Evolutionary conservation across 1,140 invertebrate genomes (phyloP).

Genomic region (Caligus rogercresseyi): DNA sequence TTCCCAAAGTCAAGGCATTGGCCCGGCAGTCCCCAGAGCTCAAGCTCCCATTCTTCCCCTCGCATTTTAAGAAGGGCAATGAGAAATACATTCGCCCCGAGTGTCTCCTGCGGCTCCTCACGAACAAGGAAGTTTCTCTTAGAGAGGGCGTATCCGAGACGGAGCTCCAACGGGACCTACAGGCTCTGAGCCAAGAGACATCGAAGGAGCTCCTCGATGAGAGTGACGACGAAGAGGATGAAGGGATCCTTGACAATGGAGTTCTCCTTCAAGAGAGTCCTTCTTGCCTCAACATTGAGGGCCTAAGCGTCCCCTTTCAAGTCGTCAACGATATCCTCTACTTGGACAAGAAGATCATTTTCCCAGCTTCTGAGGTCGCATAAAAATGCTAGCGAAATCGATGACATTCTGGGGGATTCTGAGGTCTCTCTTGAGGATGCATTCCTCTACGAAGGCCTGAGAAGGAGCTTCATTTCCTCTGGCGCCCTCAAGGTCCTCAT

Average conservation of each 20-base stretch:
- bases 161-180: neutral
- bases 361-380: neutral
- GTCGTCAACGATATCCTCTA: slow-evolving; percentile 1
- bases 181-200: neutral
- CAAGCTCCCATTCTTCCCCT: slow-evolving; percentile 5
- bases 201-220: too few relatives aligned
- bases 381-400: neutral
- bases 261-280: neutral
- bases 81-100: neutral
- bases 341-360: neutral
- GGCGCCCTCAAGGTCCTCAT: slow-evolving; percentile 13
- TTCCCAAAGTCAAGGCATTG: neutral
- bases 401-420: neutral
- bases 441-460: slow-evolving; percentile 4
- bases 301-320: neutral
- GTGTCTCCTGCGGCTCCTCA: neutral
- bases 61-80: neutral
- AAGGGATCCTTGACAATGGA: neutral
- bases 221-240: neutral
- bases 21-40: neutral
- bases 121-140: neutral
- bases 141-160: neutral
- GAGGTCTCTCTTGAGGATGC: neutral
- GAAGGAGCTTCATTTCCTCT: neutral
- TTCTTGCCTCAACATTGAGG: neutral